Base-by-base conservation (phyloP, 2,888 invertebrate species). In the Arrhopalites spinosus region DNA sequence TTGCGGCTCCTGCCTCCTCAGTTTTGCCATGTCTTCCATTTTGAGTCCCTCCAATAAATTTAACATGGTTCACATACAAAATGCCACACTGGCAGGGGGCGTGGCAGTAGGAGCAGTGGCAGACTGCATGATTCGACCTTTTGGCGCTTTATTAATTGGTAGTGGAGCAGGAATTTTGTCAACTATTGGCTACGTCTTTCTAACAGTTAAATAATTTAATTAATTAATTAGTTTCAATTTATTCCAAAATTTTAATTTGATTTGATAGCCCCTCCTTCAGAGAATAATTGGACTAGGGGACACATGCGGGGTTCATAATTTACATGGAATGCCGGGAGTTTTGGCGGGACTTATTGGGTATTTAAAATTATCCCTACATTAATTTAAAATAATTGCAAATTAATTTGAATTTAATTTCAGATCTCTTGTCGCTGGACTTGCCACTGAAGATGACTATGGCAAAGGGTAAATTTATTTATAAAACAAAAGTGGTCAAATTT, bases 261-360 rank as follows among this genome's bases (percentile, higher is more conserved):
- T 36, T 36, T 36, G 84, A 23, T 86, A 92, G 92, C 91, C 92
- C 0, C 83, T 86, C 61, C 86, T 93, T 29, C 86, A 88, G 30
- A 88, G 88, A 53, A 86, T 85, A 53, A 80, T 90, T 0, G 89
- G 89, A 45, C 85, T 95, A 53, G 90, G 91, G 83, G 95, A 96
- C 85, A 95, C 95, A 0, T 98, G 97, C 84, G 98, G 98, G 7
- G 96, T 98, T 1, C 91, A 98, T 87, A 98, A 98, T 87, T 89
- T 98, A 20, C 98, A 98, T 85, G 98, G 97, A 0, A 93, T 97
- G 92, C 98, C 98, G 0, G 97, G 94, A 1, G 86, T 98, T 1
- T 86, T 94, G 67, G 94, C 95, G 0, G 97, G 92, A 36, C 84
- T 96, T 73, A 88, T 92, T 50, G 92, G 94, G 0, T 36, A 36